Conservation (phyloP, 92 coral and sea anemone species). For the Porites cylindrica region DNA sequence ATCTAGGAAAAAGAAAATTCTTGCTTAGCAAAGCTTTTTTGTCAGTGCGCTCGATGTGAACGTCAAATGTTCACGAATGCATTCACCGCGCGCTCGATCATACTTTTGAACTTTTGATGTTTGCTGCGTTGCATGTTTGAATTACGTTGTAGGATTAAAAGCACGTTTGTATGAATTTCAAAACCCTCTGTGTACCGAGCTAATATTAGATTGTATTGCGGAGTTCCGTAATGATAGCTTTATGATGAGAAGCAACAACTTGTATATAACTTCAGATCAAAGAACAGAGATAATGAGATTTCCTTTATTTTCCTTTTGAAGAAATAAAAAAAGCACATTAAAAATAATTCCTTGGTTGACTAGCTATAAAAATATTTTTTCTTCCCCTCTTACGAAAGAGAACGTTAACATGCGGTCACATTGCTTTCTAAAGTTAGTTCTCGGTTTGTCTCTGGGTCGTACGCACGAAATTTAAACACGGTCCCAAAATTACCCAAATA, state of each 20-base stretch:
- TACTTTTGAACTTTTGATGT: conserved; percentile 66
- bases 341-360: conserved; percentile 70
- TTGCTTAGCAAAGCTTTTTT: conserved; percentile 41
- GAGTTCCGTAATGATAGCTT: conserved; percentile 76
- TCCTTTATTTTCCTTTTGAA: conserved; percentile 94
- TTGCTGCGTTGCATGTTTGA: conserved; percentile 69
- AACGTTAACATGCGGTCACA: conserved; percentile 51
- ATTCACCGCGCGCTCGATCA: conserved; percentile 43
- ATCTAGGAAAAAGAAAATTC: conserved; percentile 44
- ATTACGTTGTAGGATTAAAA: conserved; percentile 76
- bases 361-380: conserved; percentile 51
- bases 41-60: conserved; percentile 23
- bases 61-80: conserved; percentile 32
- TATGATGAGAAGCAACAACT: conserved; percentile 63
- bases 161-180: conserved; percentile 85
- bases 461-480: conserved; percentile 84
- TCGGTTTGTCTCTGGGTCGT: conserved; percentile 54
- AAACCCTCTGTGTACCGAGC: conserved; percentile 72
- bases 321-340: conserved; percentile 93
- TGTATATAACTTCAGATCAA: conserved; percentile 79
- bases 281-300: conserved; percentile 70
- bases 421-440: conserved; percentile 60
- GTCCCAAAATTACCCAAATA: conserved; percentile 84
- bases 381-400: conserved; percentile 39
- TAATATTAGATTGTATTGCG: conserved; percentile 73